These are phyloP conservation scores for Hippolais icterina DNA, from an alignment of 2,113 vertebrate genomes.

Conservation along the genomic window DNA sequence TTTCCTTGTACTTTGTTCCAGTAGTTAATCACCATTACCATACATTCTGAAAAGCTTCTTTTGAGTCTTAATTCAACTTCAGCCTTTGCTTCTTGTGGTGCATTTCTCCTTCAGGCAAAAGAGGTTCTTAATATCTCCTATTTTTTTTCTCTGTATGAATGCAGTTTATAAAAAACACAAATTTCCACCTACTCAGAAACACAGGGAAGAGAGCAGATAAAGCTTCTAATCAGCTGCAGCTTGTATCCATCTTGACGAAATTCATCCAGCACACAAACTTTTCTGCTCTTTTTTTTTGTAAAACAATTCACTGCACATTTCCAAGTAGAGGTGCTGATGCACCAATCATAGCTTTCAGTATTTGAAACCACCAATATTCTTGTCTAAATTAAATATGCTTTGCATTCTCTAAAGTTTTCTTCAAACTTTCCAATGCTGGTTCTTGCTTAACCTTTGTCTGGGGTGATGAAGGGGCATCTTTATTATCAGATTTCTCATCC, in stretches of 20 bases:
- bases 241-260: neutral
- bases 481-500: neutral
- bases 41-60: slow-evolving; percentile 31
- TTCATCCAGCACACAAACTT: neutral
- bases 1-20: slow-evolving; percentile 23
- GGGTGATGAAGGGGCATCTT: neutral
- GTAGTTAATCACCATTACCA: slow-evolving; percentile 28
- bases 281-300: neutral
- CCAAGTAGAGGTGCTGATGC: neutral
- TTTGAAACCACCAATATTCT: neutral
- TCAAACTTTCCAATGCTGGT: neutral
- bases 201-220: neutral
- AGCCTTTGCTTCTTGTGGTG: neutral
- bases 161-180: neutral
- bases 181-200: neutral
- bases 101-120: neutral
- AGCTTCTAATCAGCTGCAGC: neutral
- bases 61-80: slow-evolving; percentile 21
- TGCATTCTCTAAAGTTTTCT: neutral
- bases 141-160: neutral
- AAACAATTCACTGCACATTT: neutral
- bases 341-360: neutral
- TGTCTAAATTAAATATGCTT: neutral
- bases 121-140: neutral
- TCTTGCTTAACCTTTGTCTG: neutral